phyloP scores from a whole-genome alignment of 2,113 vertebrate species.

The Anas platyrhynchos region DNA sequence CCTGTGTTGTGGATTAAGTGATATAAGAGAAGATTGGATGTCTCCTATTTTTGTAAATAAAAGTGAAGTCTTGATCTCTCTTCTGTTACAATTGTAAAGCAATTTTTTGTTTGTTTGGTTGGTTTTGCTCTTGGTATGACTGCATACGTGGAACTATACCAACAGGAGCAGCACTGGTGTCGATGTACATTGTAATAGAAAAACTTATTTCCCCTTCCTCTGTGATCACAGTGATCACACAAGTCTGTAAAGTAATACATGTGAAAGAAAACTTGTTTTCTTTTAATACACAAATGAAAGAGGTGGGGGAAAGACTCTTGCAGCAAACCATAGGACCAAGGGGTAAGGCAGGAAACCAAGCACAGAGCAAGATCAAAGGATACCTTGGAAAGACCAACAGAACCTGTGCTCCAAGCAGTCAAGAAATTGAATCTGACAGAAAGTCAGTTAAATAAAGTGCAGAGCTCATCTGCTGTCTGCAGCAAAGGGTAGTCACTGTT shows the following conservation, averaged over 20 bases:
- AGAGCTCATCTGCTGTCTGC: constrained; percentile 22
- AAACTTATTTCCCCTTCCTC: not conserved
- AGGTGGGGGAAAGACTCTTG: not conserved
- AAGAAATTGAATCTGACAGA: constrained; percentile 76
- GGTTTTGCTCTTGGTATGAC: not conserved
- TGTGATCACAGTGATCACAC: not conserved
- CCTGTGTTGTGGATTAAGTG: not conserved
- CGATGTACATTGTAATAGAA: not conserved
- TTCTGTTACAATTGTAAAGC: not conserved
- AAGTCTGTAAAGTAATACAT: not conserved
- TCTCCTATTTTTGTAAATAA: not conserved
- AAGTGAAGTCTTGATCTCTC: not conserved
- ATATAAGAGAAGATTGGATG: not conserved
- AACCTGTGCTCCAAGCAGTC: constrained; percentile 42
- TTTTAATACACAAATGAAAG: not conserved
- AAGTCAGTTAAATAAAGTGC: constrained; percentile 72
- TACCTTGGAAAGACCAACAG: constrained; percentile 48
- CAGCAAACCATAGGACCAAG: not conserved
- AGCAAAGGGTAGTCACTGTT: constrained; percentile 18
- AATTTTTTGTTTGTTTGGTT: not conserved
- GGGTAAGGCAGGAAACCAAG: constrained; percentile 55
- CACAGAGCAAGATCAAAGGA: constrained; percentile 52
- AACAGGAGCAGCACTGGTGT: not conserved
- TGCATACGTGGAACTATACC: not conserved
- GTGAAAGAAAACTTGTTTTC: not conserved